Base-by-base conservation (phyloP, 2,888 invertebrate species). In the Cyclophora albipunctata region DNA sequence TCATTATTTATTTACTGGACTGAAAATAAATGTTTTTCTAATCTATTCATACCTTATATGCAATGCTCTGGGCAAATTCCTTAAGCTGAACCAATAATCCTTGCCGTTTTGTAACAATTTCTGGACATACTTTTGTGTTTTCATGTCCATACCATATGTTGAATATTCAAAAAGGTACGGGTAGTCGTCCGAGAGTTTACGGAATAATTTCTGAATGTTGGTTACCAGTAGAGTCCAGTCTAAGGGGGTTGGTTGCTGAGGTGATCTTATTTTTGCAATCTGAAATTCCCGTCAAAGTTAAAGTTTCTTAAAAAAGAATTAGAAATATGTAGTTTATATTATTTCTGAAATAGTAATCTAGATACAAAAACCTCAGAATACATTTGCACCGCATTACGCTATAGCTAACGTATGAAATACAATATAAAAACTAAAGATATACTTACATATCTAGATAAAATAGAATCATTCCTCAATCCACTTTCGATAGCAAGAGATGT, bases 161-260 rank as follows among this genome's bases (percentile, higher is more conserved):
- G 70, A 67, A 57, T 71, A 85, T 46, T 84, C 74, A 48, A 87
- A 79, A 2, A 88, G 44, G 53, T 86, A 88, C 0, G 86, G 77
- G 50, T 84, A 85, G 45, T 83, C 80, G 0, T 55, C 53, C 20
- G 81, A 69, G 4, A 87, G 50, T 42, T 71, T 79, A 1, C 71
- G 54, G 53, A 84, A 85, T 0, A 88, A 55, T 0, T 63, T 58
- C 53, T 82, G 81, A 2, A 88, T 53, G 7, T 69, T 78, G 46
- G 62, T 75, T 44, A 87, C 82, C 0, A 88, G 68, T 37, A 60
- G 59, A 0, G 78, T 79, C 87, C 88, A 88, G 49, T 84, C 67
- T 0, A 85, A 67, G 4, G 37, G 37, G 4, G 37, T 37, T 37
- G 37, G 1, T 37, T 5, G 37, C 4, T 37, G 37, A 2, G 37